A percentile compares a stretch with the other conserved stretches of the same genome.
These are phyloP conservation scores for Alectura lathami DNA, from an alignment of 2,113 vertebrate genomes.

Conservation along the genomic window DNA sequence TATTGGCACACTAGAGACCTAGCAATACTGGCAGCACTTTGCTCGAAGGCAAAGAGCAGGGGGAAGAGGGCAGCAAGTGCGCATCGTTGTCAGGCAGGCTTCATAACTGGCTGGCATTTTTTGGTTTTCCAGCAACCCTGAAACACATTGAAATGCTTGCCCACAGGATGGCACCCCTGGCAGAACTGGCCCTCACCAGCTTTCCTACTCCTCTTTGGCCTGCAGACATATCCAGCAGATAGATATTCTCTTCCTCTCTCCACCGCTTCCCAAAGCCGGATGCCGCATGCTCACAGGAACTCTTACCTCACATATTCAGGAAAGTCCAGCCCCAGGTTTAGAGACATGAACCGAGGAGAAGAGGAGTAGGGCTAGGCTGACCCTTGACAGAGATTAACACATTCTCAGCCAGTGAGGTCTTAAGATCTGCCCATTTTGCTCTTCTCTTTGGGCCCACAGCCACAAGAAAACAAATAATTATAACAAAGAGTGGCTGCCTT, in stretches of 20 bases:
- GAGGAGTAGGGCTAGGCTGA: neutral
- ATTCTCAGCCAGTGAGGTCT: neutral
- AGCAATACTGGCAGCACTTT: neutral
- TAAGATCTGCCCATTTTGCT: neutral
- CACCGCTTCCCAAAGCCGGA: neutral
- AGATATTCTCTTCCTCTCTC: neutral
- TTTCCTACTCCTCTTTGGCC: neutral
- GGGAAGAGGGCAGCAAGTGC: neutral
- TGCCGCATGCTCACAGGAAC: neutral
- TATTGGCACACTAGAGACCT: neutral
- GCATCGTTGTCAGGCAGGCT: neutral
- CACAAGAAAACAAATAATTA: neutral
- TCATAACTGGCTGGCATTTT: neutral
- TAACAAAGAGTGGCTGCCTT: neutral
- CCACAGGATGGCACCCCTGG: neutral
- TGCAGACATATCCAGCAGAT: neutral
- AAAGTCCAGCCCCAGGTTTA: neutral
- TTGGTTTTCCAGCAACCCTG: neutral
- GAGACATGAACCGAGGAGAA: neutral
- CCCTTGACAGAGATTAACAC: rapidly evolving
- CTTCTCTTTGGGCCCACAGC: neutral
- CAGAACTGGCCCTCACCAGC: neutral
- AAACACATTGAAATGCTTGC: neutral
- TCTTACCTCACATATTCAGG: neutral
- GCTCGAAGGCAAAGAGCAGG: neutral